A percentile compares a stretch with the other conserved stretches of the same genome.
Evolutionary conservation across 1,140 invertebrate genomes (phyloP).

Genomic region (Caerostris extrusa): DNA sequence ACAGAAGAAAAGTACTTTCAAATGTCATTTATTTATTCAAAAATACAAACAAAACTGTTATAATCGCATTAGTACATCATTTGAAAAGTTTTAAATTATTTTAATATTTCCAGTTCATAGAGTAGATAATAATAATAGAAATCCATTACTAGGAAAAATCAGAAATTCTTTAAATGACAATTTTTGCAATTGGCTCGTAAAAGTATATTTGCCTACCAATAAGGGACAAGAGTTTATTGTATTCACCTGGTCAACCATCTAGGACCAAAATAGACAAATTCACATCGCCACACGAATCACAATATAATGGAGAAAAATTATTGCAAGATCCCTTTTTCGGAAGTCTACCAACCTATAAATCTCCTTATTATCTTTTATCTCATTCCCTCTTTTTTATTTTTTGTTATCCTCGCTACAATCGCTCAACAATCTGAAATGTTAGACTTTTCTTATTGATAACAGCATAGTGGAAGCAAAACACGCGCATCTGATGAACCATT

Average conservation of each 20-base stretch:
- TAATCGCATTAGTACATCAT: no score
- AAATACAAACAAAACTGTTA: no score
- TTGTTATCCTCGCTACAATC: background rate
- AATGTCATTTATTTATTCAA: no score
- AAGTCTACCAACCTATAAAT: background rate
- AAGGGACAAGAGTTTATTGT: background rate
- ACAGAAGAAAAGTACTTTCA: no score
- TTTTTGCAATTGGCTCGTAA: background rate
- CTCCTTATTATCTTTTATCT: background rate
- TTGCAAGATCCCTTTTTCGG: background rate
- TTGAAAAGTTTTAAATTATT: no score
- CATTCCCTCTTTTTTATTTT: background rate
- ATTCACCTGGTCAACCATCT: background rate
- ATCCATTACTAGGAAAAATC: no score
- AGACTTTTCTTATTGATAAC: background rate
- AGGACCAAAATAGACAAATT: background rate
- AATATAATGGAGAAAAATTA: background rate
- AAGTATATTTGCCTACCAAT: background rate
- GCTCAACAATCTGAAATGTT: conserved; percentile 6
- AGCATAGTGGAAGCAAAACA: conserved; percentile 9
- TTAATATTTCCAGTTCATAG: no score
- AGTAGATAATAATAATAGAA: no score
- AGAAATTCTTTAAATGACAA: background rate
- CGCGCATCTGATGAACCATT: conserved; percentile 59
- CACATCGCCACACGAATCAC: background rate